Evolutionary conservation across 2,797 vertebrate species (phyloP).

Genomic region (Scyliorhinus canicula): DNA sequence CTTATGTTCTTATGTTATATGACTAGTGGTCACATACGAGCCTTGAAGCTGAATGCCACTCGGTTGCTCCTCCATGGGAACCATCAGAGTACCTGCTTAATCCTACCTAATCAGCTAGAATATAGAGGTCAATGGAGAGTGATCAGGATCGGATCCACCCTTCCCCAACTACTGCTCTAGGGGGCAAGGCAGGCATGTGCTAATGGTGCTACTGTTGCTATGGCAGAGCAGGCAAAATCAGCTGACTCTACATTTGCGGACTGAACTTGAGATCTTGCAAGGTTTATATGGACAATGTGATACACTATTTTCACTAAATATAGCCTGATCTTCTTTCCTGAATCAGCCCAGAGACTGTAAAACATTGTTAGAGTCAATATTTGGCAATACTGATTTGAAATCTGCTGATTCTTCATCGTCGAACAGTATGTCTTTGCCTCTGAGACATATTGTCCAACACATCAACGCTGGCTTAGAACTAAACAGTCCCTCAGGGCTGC

Average conservation of each 20-base stretch:
- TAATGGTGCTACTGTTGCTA: neutral
- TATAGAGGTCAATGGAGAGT: neutral
- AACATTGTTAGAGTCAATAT: neutral
- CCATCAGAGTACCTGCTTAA: neutral
- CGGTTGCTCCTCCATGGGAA: neutral
- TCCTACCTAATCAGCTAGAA: neutral
- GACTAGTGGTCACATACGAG: neutral
- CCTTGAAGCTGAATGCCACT: neutral
- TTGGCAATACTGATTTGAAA: neutral
- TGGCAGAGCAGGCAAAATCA: neutral
- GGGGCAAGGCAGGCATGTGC: neutral
- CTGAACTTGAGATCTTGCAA: neutral
- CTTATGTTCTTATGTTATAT: too few relatives aligned
- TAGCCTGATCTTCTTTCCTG: neutral
- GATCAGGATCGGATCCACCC: neutral
- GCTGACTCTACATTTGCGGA: neutral
- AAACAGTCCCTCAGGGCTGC: neutral
- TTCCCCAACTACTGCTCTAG: neutral
- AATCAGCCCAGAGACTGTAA: neutral
- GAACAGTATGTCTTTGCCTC: neutral
- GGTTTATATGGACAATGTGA: neutral
- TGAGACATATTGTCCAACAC: neutral
- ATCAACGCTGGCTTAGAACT: neutral
- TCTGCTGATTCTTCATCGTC: neutral
- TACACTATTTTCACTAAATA: neutral